Evolutionary conservation across 2,113 vertebrate species (phyloP).

Genomic region (Chlamydotis undulata): DNA sequence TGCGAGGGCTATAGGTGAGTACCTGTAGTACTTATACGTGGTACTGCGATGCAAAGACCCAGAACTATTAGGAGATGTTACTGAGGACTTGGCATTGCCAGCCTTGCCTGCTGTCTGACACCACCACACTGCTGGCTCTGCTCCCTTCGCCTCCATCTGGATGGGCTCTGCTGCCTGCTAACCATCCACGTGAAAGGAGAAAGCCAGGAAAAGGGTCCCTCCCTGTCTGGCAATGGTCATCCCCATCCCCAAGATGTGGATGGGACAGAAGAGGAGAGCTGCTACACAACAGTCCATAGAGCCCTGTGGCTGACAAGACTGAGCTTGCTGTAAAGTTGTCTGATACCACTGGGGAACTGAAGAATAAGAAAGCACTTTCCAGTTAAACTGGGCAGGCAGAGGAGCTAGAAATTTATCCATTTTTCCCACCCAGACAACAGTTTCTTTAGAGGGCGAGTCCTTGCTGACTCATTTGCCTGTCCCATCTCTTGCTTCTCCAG

Average conservation of each 20-base stretch:
- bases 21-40: not conserved
- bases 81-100: not conserved
- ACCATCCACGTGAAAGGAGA: not conserved
- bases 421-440: not conserved
- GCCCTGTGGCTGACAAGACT: rapidly evolving
- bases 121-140: not conserved
- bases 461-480: not conserved
- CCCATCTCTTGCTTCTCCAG: not conserved
- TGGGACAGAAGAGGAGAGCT: not conserved
- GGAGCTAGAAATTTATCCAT: not conserved
- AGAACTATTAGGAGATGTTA: not conserved
- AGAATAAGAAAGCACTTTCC: not conserved
- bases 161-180: not conserved
- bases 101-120: not conserved
- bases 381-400: not conserved
- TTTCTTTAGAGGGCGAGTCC: not conserved
- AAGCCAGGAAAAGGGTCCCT: not conserved
- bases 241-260: rapidly evolving
- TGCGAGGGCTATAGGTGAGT: not conserved
- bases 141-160: not conserved
- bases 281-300: not conserved
- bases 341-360: not conserved
- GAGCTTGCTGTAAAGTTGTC: not conserved
- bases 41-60: not conserved
- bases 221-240: not conserved